Evolutionary conservation across 2,113 vertebrate genomes (phyloP).

Genomic region (Nothobranchius furzeri): DNA sequence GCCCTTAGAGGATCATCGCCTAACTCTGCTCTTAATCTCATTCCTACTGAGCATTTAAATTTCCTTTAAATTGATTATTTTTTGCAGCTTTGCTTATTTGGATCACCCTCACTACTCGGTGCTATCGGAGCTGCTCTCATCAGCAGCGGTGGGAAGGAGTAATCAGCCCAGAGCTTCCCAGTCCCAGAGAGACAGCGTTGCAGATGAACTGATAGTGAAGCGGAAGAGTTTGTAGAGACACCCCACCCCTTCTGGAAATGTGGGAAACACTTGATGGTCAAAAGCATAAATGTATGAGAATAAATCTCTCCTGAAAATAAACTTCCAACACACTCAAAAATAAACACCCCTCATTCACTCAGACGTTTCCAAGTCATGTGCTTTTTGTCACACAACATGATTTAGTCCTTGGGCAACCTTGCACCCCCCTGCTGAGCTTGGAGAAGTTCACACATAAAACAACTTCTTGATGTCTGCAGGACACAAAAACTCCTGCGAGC

Average conservation of each 20-base stretch:
- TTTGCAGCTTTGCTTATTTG: constrained; percentile 6
- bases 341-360: background rate
- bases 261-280: background rate
- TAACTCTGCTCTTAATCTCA: background rate
- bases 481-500: constrained; percentile 42
- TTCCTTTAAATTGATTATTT: background rate
- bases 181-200: background rate
- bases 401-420: constrained; percentile 40
- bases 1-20: background rate
- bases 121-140: background rate
- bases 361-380: constrained; percentile 10
- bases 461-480: constrained; percentile 42
- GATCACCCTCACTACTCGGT: background rate
- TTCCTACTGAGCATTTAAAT: background rate
- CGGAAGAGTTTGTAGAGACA: background rate
- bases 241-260: background rate
- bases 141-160: background rate
- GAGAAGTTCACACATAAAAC: constrained; percentile 47
- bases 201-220: background rate
- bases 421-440: constrained; percentile 28
- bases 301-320: constrained; percentile 8
- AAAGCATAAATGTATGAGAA: too few species aligned
- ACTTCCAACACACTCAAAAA: background rate
- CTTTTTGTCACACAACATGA: constrained; percentile 25
- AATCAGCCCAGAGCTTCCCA: background rate